Base-by-base conservation (phyloP, 2,888 invertebrate species). In the Leptothorax acervorum region DNA sequence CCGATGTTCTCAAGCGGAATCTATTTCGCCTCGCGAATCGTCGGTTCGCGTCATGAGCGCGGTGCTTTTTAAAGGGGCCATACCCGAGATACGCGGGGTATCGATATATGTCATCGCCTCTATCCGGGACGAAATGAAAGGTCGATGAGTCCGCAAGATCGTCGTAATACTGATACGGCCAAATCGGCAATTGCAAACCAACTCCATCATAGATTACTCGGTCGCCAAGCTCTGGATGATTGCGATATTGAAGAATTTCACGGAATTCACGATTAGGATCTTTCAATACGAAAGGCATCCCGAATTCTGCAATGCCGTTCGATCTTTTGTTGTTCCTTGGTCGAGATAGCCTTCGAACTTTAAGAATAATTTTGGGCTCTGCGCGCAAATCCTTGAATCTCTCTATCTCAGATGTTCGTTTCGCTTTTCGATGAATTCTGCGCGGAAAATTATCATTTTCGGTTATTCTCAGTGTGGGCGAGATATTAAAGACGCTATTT, bases 121-220 rank as follows among this genome's bases (percentile, higher is more conserved):
- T 71, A n/a, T 18, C 2, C 57, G 71, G 15, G 12, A 15, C 31
- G 6, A 60, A 45, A 48, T 45, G 71, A 48, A 79, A 53, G 39
- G 12, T 45, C 31, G 70, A 42, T 55, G 55, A 71, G 28, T 70
- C 23, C 31, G 42, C 70, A 31, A 55, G 45, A 15, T 57, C 55
- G 5, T 42, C 42, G 70, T 70, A 79, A 71, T 79, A 78, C 31
- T 35, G 65, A 65, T 75, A 39, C 45, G 79, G 45, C 42, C 66
- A 42, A n/a, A 42, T 2, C 11, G 78, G 51, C 23, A 28, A 57
- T 55, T 31, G 70, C 12, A 18, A 12, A 12, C 18, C 57, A 8
- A 48, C 11, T 57, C 35, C 35, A 57, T 39, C 57, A 23, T 71
- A 48, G 71, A 71, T 60, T 45, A 35, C 9, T 45, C 23, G 57